Evolutionary conservation across 2,888 invertebrate genomes (phyloP).

Genomic region (Cheilosia vulpina): DNA sequence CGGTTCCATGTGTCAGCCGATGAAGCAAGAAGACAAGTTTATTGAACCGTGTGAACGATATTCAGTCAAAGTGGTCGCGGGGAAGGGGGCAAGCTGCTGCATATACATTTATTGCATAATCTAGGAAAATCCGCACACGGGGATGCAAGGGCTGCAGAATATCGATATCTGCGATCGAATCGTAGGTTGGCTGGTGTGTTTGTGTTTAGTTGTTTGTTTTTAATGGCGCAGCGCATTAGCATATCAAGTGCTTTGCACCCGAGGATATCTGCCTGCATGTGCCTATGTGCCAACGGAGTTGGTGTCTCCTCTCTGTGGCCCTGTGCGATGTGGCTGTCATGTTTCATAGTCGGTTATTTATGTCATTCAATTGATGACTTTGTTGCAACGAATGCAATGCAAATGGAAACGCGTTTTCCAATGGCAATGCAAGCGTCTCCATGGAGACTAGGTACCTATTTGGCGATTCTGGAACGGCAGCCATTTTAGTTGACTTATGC

Average conservation of each 20-base stretch:
- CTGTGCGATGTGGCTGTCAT: conserved; percentile 25
- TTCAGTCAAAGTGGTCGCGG: conserved; percentile 37
- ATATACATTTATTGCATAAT: conserved; percentile 65
- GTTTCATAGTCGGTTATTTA: conserved; percentile 51
- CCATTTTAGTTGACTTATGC: conserved; percentile 1
- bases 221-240: conserved; percentile 39
- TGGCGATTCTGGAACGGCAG: not conserved
- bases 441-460: not conserved
- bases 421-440: not conserved
- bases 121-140: conserved; percentile 28
- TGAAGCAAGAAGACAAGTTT: conserved; percentile 71
- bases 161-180: conserved; percentile 59
- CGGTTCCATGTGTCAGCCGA: conserved; percentile 60
- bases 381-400: conserved; percentile 48
- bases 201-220: not conserved
- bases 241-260: conserved; percentile 59
- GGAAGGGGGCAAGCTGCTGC: conserved; percentile 15
- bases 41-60: conserved; percentile 72
- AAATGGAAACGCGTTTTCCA: conserved; percentile 10
- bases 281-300: not conserved
- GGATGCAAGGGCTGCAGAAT: conserved; percentile 1
- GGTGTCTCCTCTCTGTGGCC: conserved; percentile 16
- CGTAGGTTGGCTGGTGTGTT: conserved; percentile 37
- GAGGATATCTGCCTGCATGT: conserved; percentile 2
- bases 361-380: conserved; percentile 54